Base-by-base conservation (phyloP, 2,888 invertebrate genomes). In the Metalampra italica region DNA sequence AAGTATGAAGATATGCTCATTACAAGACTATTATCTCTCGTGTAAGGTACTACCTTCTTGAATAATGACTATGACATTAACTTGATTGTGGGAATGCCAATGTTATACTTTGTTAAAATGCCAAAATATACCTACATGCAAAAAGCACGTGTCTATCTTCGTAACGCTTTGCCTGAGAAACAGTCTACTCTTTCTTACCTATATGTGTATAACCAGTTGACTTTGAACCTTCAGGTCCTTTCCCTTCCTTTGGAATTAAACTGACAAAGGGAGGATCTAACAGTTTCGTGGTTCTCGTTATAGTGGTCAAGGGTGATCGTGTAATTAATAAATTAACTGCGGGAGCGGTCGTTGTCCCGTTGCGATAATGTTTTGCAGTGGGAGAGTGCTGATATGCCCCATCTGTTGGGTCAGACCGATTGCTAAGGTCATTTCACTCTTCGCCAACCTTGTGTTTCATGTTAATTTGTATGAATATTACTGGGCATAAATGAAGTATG, bases 301-400 rank as follows among this genome's bases (percentile, higher is more conserved):
- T 57, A 71, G 64, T 78, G 83, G 83, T 44, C 64, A 65, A 66
- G 64, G 66, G 65, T 78, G 76, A 77, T 77, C 72, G 79, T 75
- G 75, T 80, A 86, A 87, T 88, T 88, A 86, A 85, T 87, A 86
- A 84, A 86, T 86, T 81, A 86, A 80, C 72, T 79, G 75, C 71
- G 71, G 59, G 66, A 64, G 77, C 78, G 87, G 87, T 87, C 86
- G 64, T 83, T 83, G 87, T 70, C 77, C 85, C 66, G 64, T 64
- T 57, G 71, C 75, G 84, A 85, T 85, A 84, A 79, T 79, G 75
- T 78, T 84, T 78, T 74, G 82, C 82, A 79, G 78, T 72, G 78
- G 72, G 72, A 73, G 75, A 57, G 54, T 66, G 74, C 66, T 78
- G 84, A 84, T 85, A 85, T 65, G 68, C 66, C 72, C 73, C 85